Evolutionary conservation across 2,888 invertebrate genomes (phyloP).

Genomic region (Ophion obscuratus): DNA sequence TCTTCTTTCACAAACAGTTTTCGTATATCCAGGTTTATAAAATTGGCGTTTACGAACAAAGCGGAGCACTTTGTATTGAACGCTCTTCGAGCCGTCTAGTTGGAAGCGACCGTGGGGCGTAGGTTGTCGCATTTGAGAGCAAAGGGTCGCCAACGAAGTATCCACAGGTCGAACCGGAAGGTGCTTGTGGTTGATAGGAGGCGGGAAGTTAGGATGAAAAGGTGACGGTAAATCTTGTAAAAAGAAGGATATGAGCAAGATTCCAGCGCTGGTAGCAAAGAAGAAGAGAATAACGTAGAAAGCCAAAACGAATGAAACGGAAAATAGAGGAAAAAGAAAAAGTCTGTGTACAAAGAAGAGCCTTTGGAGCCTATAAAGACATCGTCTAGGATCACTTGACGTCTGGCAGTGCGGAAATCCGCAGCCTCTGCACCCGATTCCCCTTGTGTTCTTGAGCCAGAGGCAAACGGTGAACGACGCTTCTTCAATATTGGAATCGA

Average conservation of each 20-base stretch:
- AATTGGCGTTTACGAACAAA: neutral
- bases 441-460: conserved; percentile 5
- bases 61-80: conserved; percentile 13
- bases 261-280: neutral
- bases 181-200: conserved; percentile 50
- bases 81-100: conserved; percentile 22
- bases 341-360: conserved; percentile 56
- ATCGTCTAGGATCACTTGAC: conserved; percentile 76
- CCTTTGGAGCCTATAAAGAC: conserved; percentile 73
- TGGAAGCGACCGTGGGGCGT: conserved; percentile 19
- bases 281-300: conserved; percentile 34
- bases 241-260: neutral
- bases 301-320: conserved; percentile 32
- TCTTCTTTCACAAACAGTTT: neutral
- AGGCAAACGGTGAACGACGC: conserved; percentile 26
- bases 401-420: conserved; percentile 77
- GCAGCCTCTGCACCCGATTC: conserved; percentile 43
- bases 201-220: conserved; percentile 27
- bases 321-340: conserved; percentile 26
- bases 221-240: conserved; percentile 23
- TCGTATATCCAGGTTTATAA: neutral
- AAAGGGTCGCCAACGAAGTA: conserved; percentile 47
- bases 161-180: conserved; percentile 62
- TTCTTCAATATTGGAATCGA: conserved; percentile 71
- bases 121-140: conserved; percentile 6